Base-by-base conservation (phyloP, 2,888 invertebrate species). In the Gastrophysa polygoni region DNA sequence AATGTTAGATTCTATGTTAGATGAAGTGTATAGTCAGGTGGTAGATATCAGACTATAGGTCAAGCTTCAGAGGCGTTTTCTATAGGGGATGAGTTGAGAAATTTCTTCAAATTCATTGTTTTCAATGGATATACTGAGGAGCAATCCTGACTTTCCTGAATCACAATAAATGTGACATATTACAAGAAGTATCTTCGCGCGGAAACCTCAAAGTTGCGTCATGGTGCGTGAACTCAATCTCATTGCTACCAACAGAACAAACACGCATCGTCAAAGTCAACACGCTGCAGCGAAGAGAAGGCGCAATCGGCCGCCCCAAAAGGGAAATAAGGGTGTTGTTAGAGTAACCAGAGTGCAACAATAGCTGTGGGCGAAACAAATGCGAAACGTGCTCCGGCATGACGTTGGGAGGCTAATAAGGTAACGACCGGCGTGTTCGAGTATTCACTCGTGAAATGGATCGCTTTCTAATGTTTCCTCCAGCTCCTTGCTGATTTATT, bases 381-480 rank as follows among this genome's bases (percentile, higher is more conserved):
- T 73, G 76, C 75, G 74, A 74, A 74, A 77, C 78, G 78, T 78
- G 78, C 76, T 72, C 65, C 57, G 59, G 77, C 76, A 78, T 78
- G 71, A 66, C 71, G 65, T 70, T 70, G 65, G 67, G 68, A 72
- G 74, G 73, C 78, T 78, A 78, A 78, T 78, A 73, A 77, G 71
- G 71, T 73, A 74, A 77, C 76, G 72, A 75, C 70, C 72, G 65
- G 38, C 70, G 66, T 69, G 63, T 68, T 68, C 63, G 60, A 59
- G 60, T 61, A 50, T 65, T 61, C 61, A 57, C 60, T 60, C 52
- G 54, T 59, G 57, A 73, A 75, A 77, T 74, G 75, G 76, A 77
- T 77, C 75, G 75, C 69, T 76, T 76, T 77, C 77, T 71, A 73
- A 75, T 75, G 75, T 72, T 63, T 63, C 56, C 63, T 67, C 52